Evolutionary conservation across 1,140 invertebrate species (phyloP), one percentile per base, ranked within the genome.

Genomic region (Oncopeltus fasciatus): DNA sequence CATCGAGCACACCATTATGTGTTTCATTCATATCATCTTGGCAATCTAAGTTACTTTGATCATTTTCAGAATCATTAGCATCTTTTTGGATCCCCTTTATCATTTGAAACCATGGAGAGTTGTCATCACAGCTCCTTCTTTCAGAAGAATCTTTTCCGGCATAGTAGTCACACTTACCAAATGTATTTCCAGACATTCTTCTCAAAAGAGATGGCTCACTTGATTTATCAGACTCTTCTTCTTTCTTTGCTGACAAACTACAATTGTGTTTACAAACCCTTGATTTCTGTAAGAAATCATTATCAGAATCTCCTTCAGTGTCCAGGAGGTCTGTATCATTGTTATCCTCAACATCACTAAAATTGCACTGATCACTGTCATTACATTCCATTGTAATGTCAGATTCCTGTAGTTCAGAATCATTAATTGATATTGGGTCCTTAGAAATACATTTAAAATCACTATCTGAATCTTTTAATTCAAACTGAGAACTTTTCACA

Each of bases 261-360:
- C 49, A 53, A 38, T 14, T 14, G 14, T 53, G 49, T 14, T 53
- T 53, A 20, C n/a, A 20, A 53, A 24, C 49, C 24, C 11, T 18
- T 24, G 49, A 9, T 18, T 53, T 53, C 2, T 18, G 49, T 24
- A 53, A 24, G 26, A 53, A 53, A 24, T 53, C 31, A 4, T 11
- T 57, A 38, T 57, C 56, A 2, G 56, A 57, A 57, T 57, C 56
- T n/a, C 27, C 56, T 16, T 57, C 56, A 57, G 56, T 5, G 24
- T 38, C 27, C 18, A 38, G 24, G 18, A 38, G 18, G 5, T 31
- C 56, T 21, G 56, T 31, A 29, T 57, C 56, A 53, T 53, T 53
- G 28, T 57, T 16, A 31, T 57, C 56, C 3, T 57, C 56, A 38
- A 57, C 27, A 31, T 57, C 56, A 18, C n/a, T 21, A 31, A 57